These are phyloP conservation scores for Nematostella vectensis DNA, from an alignment of 92 coral and sea anemone species.

Conservation along the genomic window DNA sequence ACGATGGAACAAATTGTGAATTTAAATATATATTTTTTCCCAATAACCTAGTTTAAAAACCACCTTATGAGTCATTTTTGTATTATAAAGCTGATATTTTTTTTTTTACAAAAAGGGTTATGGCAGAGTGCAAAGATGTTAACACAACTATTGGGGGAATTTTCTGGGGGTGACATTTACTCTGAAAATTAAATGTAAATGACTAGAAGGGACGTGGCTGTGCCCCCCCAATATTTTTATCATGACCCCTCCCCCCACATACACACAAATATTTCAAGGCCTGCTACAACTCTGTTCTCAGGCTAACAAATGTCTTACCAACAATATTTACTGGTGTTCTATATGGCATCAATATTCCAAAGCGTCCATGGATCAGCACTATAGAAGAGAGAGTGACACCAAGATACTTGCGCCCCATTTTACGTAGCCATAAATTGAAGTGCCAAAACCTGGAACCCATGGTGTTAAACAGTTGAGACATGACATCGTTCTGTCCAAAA, in stretches of 20 bases:
- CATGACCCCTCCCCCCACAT: background rate
- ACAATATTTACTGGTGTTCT: constrained; percentile 31
- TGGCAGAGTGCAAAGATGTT: too few relatives aligned
- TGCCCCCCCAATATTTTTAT: too few relatives aligned
- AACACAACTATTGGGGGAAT: too few relatives aligned
- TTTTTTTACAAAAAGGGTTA: too few relatives aligned
- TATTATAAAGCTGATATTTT: too few relatives aligned
- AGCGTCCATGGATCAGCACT: background rate
- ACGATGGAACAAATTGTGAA: background rate
- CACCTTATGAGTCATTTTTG: too few relatives aligned
- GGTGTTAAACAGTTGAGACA: background rate
- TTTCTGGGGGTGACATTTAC: too few relatives aligned
- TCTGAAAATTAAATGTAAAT: too few relatives aligned
- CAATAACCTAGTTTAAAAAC: too few relatives aligned
- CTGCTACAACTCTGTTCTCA: background rate
- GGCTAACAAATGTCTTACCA: constrained; percentile 19
- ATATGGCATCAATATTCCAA: constrained; percentile 15
- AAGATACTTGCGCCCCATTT: constrained; percentile 11
- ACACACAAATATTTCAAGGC: too few relatives aligned
- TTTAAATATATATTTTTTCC: background rate
- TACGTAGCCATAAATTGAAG: constrained; percentile 15
- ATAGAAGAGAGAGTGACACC: background rate
- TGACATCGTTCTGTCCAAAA: constrained; percentile 71
- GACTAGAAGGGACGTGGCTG: too few relatives aligned
- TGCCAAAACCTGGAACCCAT: constrained; percentile 12